Conservation (phyloP, 2,888 invertebrate genomes). For the Drosophila hamatofila region DNA sequence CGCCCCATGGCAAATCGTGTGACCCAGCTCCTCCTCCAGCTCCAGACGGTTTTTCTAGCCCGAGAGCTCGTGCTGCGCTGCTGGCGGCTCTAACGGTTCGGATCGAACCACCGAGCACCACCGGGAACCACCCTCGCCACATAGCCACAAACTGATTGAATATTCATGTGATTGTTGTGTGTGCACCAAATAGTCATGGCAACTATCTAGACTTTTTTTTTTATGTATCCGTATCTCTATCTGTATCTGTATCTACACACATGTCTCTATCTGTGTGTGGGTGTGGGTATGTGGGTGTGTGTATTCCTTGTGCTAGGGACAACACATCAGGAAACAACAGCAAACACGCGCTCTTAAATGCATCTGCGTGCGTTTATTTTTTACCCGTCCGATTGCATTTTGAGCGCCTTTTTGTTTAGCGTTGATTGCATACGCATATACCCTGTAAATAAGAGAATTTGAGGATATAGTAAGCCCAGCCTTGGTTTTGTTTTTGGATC, state of each 20-base stretch:
- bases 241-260: conserved; percentile 26
- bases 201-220: conserved; percentile 63
- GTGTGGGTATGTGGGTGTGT: conserved; percentile 8
- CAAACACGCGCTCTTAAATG: conserved; percentile 68
- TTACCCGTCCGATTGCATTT: conserved; percentile 30
- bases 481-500: too few species aligned
- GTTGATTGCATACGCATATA: background rate
- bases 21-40: conserved; percentile 16
- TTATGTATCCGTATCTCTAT: conserved; percentile 26
- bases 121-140: conserved; percentile 43
- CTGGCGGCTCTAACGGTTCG: conserved; percentile 54
- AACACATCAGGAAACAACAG: conserved; percentile 43
- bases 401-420: conserved; percentile 3
- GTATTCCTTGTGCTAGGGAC: conserved; percentile 42
- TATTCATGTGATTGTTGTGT: conserved; percentile 49
- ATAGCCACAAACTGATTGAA: conserved; percentile 60
- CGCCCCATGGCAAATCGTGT: conserved; percentile 41
- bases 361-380: conserved; percentile 68
- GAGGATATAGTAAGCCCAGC: background rate
- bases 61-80: background rate
- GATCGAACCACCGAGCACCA: conserved; percentile 24
- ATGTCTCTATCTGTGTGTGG: conserved; percentile 1
- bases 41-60: background rate
- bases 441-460: background rate
- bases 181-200: conserved; percentile 62